Percentiles rank a stretch among this genome's conserved stretches.
These are phyloP conservation scores for Hypotaenidia okinawae DNA, from an alignment of 2,797 vertebrate genomes.

Conservation along the genomic window DNA sequence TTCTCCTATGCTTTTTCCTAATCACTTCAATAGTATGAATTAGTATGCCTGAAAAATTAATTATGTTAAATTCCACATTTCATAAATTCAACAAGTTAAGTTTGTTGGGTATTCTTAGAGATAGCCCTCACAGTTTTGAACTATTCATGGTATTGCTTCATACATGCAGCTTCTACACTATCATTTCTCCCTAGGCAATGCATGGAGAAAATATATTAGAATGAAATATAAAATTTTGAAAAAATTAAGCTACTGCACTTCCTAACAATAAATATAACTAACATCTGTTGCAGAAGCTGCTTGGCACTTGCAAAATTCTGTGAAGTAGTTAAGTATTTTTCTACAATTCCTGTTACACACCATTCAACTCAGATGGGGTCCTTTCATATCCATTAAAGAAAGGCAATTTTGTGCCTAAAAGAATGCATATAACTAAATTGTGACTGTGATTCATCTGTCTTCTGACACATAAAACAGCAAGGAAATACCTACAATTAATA, in stretches of 20 bases:
- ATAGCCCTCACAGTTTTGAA: neutral
- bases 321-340: conserved; percentile 63
- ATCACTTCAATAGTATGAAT: conserved; percentile 52
- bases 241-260: conserved; percentile 54
- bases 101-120: conserved; percentile 8
- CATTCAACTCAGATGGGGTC: conserved; percentile 16
- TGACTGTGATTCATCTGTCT: neutral
- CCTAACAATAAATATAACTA: conserved; percentile 59
- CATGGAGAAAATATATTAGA: conserved; percentile 1
- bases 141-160: conserved; percentile 14
- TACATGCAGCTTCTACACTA: neutral
- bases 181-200: conserved; percentile 14
- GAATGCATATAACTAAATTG: conserved; percentile 18
- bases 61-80: conserved; percentile 52
- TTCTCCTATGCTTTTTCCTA: conserved; percentile 42
- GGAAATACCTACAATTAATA: conserved; percentile 11
- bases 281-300: conserved; percentile 74
- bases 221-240: conserved; percentile 46
- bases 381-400: conserved; percentile 20
- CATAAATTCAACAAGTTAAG: conserved; percentile 34
- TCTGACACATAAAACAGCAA: neutral
- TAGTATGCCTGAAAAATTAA: conserved; percentile 47
- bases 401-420: conserved; percentile 12
- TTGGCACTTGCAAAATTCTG: conserved; percentile 64
- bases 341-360: conserved; percentile 38